These are phyloP conservation scores for Heteractis magnifica DNA, from an alignment of 92 coral and sea anemone genomes.

Conservation along the genomic window DNA sequence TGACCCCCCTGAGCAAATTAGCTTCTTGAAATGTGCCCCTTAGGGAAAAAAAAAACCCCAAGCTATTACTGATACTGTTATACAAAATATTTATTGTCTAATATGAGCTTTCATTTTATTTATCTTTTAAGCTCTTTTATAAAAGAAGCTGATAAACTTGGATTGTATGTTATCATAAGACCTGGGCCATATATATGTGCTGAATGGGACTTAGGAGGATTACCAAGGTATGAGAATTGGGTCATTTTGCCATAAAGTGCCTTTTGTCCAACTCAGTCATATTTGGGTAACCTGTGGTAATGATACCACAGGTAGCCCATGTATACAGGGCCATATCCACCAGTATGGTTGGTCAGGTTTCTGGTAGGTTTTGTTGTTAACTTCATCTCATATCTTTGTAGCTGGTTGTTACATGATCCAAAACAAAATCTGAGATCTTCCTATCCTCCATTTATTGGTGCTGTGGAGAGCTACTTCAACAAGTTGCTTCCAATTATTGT, in stretches of 20 bases:
- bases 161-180: slow-evolving; percentile 78
- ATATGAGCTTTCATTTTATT: neutral
- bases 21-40: neutral
- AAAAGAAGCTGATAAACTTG: slow-evolving; percentile 69
- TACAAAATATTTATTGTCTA: neutral
- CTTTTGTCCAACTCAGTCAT: no score
- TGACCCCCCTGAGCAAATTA: neutral
- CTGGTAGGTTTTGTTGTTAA: no score
- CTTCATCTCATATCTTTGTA: slow-evolving; percentile 16
- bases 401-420: slow-evolving; percentile 86
- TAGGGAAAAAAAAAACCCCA: neutral
- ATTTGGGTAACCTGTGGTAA: slow-evolving; percentile 10
- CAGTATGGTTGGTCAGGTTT: no score
- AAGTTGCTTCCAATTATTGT: slow-evolving; percentile 63
- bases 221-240: slow-evolving; percentile 73
- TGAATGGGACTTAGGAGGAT: slow-evolving; percentile 95
- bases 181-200: slow-evolving; percentile 99
- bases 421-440: slow-evolving; percentile 63
- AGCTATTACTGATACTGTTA: no score
- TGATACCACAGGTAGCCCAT: slow-evolving; percentile 6
- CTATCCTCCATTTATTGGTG: slow-evolving; percentile 66
- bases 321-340: neutral
- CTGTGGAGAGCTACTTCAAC: slow-evolving; percentile 71
- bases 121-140: slow-evolving; percentile 65
- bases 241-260: neutral